phyloP scores from a whole-genome alignment of 2,888 invertebrate genomes.

The Phaonia tiefii region DNA sequence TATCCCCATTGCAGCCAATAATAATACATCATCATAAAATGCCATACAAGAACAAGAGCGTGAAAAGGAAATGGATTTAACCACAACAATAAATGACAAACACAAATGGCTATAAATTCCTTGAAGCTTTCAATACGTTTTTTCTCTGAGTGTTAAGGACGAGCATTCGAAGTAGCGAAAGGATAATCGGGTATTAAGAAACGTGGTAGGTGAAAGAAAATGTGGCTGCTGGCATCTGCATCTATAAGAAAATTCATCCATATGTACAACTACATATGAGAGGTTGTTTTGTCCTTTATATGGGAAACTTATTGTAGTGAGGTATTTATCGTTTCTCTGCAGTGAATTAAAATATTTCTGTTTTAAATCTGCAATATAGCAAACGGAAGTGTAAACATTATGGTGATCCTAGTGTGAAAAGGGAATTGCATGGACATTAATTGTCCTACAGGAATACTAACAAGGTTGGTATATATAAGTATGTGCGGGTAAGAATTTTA shows the following conservation, averaged over 20 bases:
- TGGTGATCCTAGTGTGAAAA: no score
- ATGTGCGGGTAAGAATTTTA: no score
- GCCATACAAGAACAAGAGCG: not conserved
- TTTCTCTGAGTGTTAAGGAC: not conserved
- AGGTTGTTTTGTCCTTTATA: no score
- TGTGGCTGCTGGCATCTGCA: conserved; percentile 17
- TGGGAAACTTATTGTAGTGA: no score
- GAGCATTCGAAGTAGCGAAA: no score
- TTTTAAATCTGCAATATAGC: conserved; percentile 2
- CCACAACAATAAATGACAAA: not conserved
- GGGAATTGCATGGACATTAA: no score
- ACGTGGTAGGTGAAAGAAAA: not conserved
- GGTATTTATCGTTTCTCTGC: not conserved
- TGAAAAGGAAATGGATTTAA: conserved; percentile 20
- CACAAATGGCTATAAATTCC: conserved; percentile 13
- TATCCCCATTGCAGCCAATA: not conserved
- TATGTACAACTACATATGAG: no score
- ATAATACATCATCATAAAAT: conserved; percentile 17
- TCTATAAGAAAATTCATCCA: conserved; percentile 1
- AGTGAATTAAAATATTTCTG: not conserved
- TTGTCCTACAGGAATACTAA: no score
- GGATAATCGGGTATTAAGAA: conserved; percentile 1
- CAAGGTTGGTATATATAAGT: no score
- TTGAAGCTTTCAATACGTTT: conserved; percentile 15
- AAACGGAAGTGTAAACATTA: not conserved